Evolutionary conservation across 2,888 invertebrate genomes (phyloP), one percentile per base, ranked within the genome.

Genomic region (Orthosia cruda): DNA sequence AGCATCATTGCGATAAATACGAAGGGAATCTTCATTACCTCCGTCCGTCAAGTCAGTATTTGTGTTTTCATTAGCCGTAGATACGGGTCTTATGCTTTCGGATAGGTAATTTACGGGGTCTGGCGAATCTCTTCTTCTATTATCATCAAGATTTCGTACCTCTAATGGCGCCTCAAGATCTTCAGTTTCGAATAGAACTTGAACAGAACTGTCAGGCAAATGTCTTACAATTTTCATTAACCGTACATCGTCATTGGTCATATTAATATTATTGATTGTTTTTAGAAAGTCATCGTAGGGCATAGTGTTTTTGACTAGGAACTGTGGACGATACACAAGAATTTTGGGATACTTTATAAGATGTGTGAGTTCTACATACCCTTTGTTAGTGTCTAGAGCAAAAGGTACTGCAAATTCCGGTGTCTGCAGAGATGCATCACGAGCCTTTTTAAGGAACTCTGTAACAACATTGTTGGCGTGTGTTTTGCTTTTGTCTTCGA

Each of bases 291-390:
- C 78, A 11, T 87, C 77, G 20, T 83, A 82, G 9, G 82, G 77
- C 58, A 87, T 74, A 16, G 67, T 78, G 13, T 82, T 84, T 77
- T 87, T 87, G 2, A 86, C 70, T 26, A 87, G 16, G n/a, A 84
- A 77, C 63, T 88, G 87, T 54, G 87, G 84, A 12, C 75, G 82
- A 68, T 86, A 86, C 3, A 83, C 50, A 16, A 84, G 65, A 1
- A 67, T 69, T 75, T 84, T 86, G 4, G 87, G 84, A 80, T 88
- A 75, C 57, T 82, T 87, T 50, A 87, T 62, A 54, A 87, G 74
- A 72, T 88, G 75, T 50, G 80, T 81, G 49, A 87, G 72, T 68
- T 88, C 83, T 67, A 88, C 77, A 47, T 87, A 79, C 72, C 77
- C 88, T 59, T 78, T 80, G 23, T 73, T 70, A 72, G 63, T 76